Base-by-base conservation (phyloP, 1,140 invertebrate genomes). In the Heliconius melpomene region DNA sequence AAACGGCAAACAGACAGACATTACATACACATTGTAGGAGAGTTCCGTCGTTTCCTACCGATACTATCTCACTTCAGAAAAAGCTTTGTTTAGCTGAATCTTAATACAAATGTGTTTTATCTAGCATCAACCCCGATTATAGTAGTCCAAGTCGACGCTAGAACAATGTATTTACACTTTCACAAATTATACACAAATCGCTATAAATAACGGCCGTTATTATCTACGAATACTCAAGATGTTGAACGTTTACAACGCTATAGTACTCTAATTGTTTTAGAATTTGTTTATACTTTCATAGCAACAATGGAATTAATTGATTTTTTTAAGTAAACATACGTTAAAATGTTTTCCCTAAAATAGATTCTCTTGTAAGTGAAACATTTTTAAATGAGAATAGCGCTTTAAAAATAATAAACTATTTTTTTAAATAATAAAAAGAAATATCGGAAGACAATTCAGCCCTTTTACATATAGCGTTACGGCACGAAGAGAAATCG, bases 401-500 rank as follows among this genome's bases (percentile, higher is more conserved):
- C 50, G 0, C 18, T 52, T 52, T 16, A 6, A 46, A 46, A 46
- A 46, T 0, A 11, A 3, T 16, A 46, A 46, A 2, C 7, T 52
- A 18, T 20, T 18, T 20, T 52, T 52, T 52, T 52, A 20, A 20
- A 52, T 52, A 20, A 46, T 16, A 74, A 46, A 16, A 13, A 50
- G 23, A 13, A 23, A 74, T n/a, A 46, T 60, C 1, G 29, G 36
- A 54, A 46, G n/a, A 52, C 75, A 76, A 75, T 11, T 52, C 36
- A 75, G 75, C 82, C 82, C 82, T 85, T 82, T 46, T 75, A 72
- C 75, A 70, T 80, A 82, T 72, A 54, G 75, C 78, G 83, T 84
- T 74, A 80, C 76, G 83, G 81, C 74, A 80, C 79, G 71, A 83
- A 79, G 83, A 83, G 85, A 86, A 86, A 86, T 85, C 84, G 85